phyloP scores from a whole-genome alignment of 1,140 invertebrate genomes.

The Listronotus oregonensis region DNA sequence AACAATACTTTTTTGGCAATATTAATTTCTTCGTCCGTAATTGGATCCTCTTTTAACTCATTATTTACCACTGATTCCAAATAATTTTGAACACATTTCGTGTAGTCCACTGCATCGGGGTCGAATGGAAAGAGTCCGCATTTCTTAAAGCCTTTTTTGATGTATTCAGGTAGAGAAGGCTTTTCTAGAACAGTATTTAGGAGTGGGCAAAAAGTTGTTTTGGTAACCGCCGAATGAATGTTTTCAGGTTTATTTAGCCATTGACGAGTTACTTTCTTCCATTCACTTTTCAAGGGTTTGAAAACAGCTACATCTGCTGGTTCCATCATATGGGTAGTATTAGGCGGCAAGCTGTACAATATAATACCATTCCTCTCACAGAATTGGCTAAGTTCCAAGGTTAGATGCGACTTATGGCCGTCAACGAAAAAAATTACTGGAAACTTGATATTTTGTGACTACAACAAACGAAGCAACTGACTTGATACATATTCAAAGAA shows the following conservation, averaged over 20 bases:
- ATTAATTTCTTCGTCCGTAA: conserved; percentile 9
- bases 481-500: conserved; percentile 20
- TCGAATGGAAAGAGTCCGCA: conserved; percentile 30
- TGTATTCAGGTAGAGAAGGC: conserved; percentile 13
- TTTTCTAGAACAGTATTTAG: conserved; percentile 24
- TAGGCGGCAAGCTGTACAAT: conserved; percentile 55
- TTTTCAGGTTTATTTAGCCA: conserved; percentile 37
- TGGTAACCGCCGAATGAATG: conserved; percentile 18
- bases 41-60: conserved; percentile 3
- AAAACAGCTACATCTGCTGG: conserved; percentile 56
- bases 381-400: conserved; percentile 51
- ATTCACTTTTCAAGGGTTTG: conserved; percentile 48
- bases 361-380: conserved; percentile 54
- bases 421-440: conserved; percentile 55
- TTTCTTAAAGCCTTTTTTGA: conserved; percentile 50
- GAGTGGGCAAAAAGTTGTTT: conserved; percentile 28
- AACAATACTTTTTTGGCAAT: conserved; percentile 6
- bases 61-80: background rate
- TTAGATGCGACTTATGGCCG: conserved; percentile 55
- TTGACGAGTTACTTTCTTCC: conserved; percentile 47
- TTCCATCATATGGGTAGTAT: conserved; percentile 57
- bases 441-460: conserved; percentile 44
- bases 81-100: too few relatives aligned
- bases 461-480: conserved; percentile 33
- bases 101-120: too few relatives aligned